These are phyloP conservation scores for Balaenoptera acutorostrata DNA, from an alignment of 2,113 vertebrate genomes.

Conservation along the genomic window DNA sequence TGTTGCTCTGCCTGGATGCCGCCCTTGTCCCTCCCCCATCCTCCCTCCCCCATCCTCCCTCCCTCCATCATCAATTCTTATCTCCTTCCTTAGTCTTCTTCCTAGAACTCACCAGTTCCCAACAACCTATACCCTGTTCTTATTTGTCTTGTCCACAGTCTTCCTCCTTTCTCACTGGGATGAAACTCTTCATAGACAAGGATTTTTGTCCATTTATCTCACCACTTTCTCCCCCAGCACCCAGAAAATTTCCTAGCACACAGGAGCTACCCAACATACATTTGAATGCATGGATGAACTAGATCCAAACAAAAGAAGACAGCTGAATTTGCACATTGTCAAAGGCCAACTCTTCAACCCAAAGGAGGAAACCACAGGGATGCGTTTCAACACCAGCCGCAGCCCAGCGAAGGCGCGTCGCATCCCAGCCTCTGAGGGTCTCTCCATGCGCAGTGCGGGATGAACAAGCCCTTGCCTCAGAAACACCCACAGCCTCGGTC, in stretches of 20 bases:
- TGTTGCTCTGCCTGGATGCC: fast-evolving
- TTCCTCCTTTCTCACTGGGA: not conserved
- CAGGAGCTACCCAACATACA: not conserved
- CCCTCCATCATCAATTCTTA: no score
- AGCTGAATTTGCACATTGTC: not conserved
- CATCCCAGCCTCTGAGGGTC: not conserved
- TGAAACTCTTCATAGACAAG: not conserved
- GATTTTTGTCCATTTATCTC: not conserved
- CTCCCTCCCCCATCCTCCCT: not conserved
- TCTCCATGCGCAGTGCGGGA: not conserved
- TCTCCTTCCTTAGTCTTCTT: not conserved
- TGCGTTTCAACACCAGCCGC: not conserved
- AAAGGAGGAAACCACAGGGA: not conserved
- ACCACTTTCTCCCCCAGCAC: not conserved
- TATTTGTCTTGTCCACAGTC: not conserved
- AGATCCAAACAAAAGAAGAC: not conserved
- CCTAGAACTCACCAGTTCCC: not conserved
- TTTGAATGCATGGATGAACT: not conserved
- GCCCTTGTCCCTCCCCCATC: not conserved
- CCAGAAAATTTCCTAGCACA: not conserved
- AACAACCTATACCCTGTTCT: not conserved
- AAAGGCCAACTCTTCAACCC: not conserved
- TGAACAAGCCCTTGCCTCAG: not conserved
- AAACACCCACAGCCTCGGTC: not conserved
- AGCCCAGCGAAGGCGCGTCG: not conserved